Base-by-base conservation (phyloP, 2,797 vertebrate species). In the Eulemur albifrons region DNA sequence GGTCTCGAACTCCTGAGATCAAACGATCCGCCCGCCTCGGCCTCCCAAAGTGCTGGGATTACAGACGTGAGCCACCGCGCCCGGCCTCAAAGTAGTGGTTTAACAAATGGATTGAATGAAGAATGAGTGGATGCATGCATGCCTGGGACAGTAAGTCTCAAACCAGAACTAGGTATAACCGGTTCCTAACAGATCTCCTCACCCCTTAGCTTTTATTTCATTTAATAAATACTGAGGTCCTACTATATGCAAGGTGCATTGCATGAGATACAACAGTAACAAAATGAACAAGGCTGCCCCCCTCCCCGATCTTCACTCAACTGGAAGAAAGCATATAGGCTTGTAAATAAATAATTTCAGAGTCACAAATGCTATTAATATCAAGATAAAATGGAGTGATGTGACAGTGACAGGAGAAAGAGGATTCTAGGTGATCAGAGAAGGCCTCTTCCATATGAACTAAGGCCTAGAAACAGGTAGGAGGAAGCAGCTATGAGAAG, bases 141-240 rank as follows among this genome's bases (percentile, higher is more conserved):
- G 40, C 23, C 13, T 88, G 45, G n/a, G 35, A 61, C 70, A 32
- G 54, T 10, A 43, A 76, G 35, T 72, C 82, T 94, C 50, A 81
- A 81, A 35, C 5, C 54, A 83, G 63, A 59, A 40, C 35, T 95
- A 83, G 54, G n/a, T 50, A 67, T 45, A 85, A 70, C 84, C 0
- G 0, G 45, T 90, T 69, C 43, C 92, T 88, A 77, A 82, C 27
- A 88, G 35, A 86, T 25, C n/a, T 67, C 32, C 32, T 87, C 63
- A 65, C 20, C 7, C 14, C 30, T 61, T 70, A 52, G 59, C n/a
- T 79, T 89, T 87, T 86, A 40, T 79, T 77, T 80, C 35, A n/a
- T 84, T 96, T 80, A 86, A 72, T 92, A 92, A 93, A 75, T 54
- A 82, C 14, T 21, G 48, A 91, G 35, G 38, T 43, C 80, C 72